These are phyloP conservation scores for Harpagoxenus sublaevis DNA, from an alignment of 2,888 invertebrate genomes.

Conservation along the genomic window DNA sequence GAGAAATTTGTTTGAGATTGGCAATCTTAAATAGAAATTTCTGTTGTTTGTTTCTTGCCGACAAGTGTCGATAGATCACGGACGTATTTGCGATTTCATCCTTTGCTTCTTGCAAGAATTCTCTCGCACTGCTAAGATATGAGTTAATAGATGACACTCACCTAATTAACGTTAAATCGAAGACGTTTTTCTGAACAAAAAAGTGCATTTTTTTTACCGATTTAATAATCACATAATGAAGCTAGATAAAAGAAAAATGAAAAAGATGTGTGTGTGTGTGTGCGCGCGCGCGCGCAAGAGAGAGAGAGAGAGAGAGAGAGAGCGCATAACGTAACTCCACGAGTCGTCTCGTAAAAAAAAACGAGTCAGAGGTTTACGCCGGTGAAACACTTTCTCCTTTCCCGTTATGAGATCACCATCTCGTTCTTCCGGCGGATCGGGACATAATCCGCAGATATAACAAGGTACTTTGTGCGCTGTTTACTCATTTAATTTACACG, in stretches of 20 bases:
- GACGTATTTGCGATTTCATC: not conserved
- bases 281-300: not conserved
- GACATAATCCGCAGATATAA: conserved; percentile 18
- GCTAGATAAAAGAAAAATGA: not conserved
- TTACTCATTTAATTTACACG: conserved; percentile 37
- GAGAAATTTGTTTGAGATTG: not conserved
- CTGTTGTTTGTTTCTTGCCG: not conserved
- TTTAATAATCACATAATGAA: conserved; percentile 8
- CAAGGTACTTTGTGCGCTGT: conserved; percentile 47
- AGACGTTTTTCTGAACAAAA: conserved; percentile 58
- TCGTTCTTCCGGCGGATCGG: conserved; percentile 58
- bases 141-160: not conserved
- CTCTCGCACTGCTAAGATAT: not conserved
- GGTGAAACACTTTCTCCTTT: conserved; percentile 85
- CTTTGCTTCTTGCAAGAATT: not conserved
- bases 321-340: conserved; percentile 81
- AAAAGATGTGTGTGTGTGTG: not conserved
- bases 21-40: not conserved
- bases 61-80: not conserved
- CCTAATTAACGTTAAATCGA: not conserved
- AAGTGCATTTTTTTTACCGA: conserved; percentile 62
- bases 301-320: not conserved
- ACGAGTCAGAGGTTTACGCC: conserved; percentile 71
- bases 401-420: conserved; percentile 84
- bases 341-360: conserved; percentile 80